phyloP scores from a whole-genome alignment of 2,113 vertebrate species.

The Bostrychus sinensis region DNA sequence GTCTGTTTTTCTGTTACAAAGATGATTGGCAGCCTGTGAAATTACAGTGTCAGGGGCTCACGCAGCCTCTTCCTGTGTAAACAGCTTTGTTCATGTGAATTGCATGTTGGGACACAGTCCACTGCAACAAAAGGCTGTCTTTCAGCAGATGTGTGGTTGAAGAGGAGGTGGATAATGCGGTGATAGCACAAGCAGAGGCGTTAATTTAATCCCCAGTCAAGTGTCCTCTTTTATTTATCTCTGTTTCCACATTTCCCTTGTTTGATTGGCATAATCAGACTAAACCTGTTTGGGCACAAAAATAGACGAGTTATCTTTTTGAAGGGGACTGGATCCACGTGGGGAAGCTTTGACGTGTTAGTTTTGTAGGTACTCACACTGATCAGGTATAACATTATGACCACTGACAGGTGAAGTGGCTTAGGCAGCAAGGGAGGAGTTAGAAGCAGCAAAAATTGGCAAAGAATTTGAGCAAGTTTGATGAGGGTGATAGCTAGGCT shows the following conservation, averaged over 20 bases:
- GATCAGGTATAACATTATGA: no score
- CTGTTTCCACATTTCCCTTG: not conserved
- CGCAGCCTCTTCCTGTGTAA: not conserved
- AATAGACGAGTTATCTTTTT: not conserved
- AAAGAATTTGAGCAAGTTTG: no score
- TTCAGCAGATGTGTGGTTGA: not conserved
- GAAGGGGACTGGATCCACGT: no score
- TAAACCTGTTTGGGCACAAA: not conserved
- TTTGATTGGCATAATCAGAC: slow-evolving; percentile 32
- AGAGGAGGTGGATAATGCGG: not conserved
- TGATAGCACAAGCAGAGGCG: not conserved
- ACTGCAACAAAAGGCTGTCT: not conserved
- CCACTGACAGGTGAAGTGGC: no score
- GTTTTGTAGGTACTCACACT: no score
- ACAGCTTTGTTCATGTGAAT: slow-evolving; percentile 11
- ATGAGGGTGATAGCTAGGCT: no score
- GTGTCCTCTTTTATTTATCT: not conserved
- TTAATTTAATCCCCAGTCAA: not conserved
- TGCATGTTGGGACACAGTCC: not conserved
- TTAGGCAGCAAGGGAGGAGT: no score
- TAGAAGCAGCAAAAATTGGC: no score
- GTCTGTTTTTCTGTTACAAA: slow-evolving; percentile 40
- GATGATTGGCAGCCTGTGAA: slow-evolving; percentile 55
- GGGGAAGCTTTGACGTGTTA: no score
- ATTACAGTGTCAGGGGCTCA: slow-evolving; percentile 25